These are phyloP conservation scores for Hippopotamus amphibius DNA, from an alignment of 2,113 vertebrate genomes.

Conservation along the genomic window DNA sequence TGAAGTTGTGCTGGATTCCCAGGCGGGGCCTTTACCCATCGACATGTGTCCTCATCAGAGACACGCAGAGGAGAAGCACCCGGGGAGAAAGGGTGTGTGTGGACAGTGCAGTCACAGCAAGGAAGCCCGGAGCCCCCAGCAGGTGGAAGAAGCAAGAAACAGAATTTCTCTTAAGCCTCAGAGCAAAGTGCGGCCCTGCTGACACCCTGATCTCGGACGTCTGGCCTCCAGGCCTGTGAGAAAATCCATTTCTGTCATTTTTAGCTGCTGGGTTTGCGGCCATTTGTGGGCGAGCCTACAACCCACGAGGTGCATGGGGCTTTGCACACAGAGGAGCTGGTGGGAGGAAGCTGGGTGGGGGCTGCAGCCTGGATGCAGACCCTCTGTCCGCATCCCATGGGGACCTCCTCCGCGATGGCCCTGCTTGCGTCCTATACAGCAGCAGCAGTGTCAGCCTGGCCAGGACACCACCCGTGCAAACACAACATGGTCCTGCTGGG, in stretches of 20 bases:
- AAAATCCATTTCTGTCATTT: background rate
- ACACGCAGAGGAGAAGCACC: background rate
- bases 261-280: background rate
- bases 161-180: background rate
- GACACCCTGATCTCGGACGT: background rate
- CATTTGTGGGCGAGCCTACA: background rate
- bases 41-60: background rate
- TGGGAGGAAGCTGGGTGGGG: background rate
- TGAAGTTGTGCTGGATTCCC: background rate
- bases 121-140: background rate
- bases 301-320: rapidly evolving
- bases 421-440: rapidly evolving
- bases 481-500: background rate
- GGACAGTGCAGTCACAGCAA: rapidly evolving
- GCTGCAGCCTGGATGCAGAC: background rate
- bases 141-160: too few relatives aligned
- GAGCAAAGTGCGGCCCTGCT: background rate
- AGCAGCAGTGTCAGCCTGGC: rapidly evolving
- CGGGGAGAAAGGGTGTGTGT: rapidly evolving
- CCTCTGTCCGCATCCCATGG: rapidly evolving
- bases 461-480: too few relatives aligned
- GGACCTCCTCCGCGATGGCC: background rate
- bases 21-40: rapidly evolving
- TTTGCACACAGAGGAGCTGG: too few relatives aligned
- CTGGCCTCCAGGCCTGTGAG: background rate